Evolutionary conservation across 1,140 invertebrate genomes (phyloP), one percentile per base, ranked within the genome.

Genomic region (Eriocheir sinensis): DNA sequence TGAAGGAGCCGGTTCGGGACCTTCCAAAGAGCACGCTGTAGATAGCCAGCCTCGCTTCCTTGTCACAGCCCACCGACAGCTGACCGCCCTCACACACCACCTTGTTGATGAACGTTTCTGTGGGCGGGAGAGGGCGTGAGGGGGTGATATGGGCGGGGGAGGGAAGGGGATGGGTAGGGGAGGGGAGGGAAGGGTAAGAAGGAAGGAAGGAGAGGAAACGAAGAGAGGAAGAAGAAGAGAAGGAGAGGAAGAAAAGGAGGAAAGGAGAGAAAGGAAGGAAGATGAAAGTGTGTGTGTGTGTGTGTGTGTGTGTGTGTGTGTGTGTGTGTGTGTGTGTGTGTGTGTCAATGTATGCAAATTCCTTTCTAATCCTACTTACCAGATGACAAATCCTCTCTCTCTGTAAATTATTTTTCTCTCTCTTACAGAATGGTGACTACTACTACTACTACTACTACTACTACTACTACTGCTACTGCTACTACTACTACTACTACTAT

Each of bases 21-120:
- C 98, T 97, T 12, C 99, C 98, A 96, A 98, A 99, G 96, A 98
- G 98, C 9, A 98, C 98, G 72, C 98, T 98, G 97, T 98, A 99
- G 95, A 99, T 98, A 32, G 98, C 98, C 8, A 99, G 98, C 96
- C 99, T 97, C 0, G 98, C 98, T 96, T 98, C 98, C 38, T 92
- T 81, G 21, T 89, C 93, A 79, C 95, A 95, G 8, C 89, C 32
- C 30, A 95, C 80, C 4, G 48, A 53, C 53, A 97, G 94, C 92
- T 96, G 92, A 3, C 97, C 96, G 12, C 96, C 96, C 95, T 97
- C 97, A 95, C 97, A 97, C 30, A 96, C 96, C 12, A 97, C 96
- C 92, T 96, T 96, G 91, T 96, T 97, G 30, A 95, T 93, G 40
- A 95, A 95, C 15, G 94, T 95, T 15, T 94, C 95, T 94, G 93